Base-by-base conservation (phyloP, 2,797 vertebrate species). In the Sus cebifrons region DNA sequence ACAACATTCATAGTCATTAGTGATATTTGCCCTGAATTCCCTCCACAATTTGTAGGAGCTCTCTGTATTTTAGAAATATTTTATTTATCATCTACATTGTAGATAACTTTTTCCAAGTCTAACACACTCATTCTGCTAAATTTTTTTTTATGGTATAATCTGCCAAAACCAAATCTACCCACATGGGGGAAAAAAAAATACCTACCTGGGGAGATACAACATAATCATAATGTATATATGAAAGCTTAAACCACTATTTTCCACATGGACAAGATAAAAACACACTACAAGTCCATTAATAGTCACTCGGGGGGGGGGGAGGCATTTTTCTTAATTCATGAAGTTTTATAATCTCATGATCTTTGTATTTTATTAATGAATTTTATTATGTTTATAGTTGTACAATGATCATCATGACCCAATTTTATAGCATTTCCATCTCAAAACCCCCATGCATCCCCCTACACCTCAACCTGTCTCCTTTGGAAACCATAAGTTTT, bases 91-190 rank as follows among this genome's bases (percentile, higher is more conserved):
- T 12, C 73, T 82, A 74, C 12, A 25, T 1, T 44, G 29, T 27
- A 94, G 49, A 17, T 86, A 52, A 60, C 58, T 70, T 93, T 71
- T 52, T 64, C 56, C 62, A 90, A 83, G n/a, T 83, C n/a, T 71
- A 67, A 32, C 4, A 54, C 0, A 54, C 0, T 67, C 67, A 17
- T 81, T 9, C 49, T 84, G n/a, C n/a, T 91, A 25, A 88, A 32
- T 32, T 32, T 32, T 21, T 91, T 11, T 71, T 73, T 78, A 71
- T 1, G 21, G 65, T 73, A 40, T 79, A 70, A 84, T 81, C 74
- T n/a, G 3, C 23, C 62, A 84, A 94, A 94, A 73, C 25, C 25
- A 84, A 87, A 67, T 81, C 20, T 32, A 32, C 32, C 32, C 32
- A 32, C 32, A 32, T 32, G 32, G 32, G 32, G 32, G 32, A 32